phyloP scores from a whole-genome alignment of 1,140 invertebrate genomes.

The Drosophila suzukii region DNA sequence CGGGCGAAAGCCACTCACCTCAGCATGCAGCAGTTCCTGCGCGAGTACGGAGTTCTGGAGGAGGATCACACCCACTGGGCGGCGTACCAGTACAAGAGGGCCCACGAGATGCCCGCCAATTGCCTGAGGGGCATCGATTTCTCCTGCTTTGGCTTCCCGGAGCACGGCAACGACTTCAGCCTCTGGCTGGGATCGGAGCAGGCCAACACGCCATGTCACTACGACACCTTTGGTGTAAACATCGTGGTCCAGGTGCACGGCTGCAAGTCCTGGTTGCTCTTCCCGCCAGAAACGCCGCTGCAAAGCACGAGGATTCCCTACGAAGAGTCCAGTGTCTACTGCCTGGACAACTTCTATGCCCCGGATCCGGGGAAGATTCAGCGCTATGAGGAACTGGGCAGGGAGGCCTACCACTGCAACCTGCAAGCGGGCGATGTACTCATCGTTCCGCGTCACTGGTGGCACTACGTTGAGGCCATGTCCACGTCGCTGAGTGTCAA shows the following conservation, averaged over 20 bases:
- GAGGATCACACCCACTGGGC: conserved; percentile 85
- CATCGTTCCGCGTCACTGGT: conserved; percentile 95
- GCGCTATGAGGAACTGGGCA: conserved; percentile 29
- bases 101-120: conserved; percentile 51
- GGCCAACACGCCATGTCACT: conserved; percentile 96
- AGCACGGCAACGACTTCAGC: conserved; percentile 90
- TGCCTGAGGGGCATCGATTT: conserved; percentile 70
- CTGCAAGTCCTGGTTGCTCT: conserved; percentile 97
- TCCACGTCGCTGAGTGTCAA: conserved; percentile 92
- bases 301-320: conserved; percentile 95
- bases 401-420: conserved; percentile 85
- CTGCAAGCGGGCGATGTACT: conserved; percentile 94
- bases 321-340: conserved; percentile 98
- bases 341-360: conserved; percentile 91
- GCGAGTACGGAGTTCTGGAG: conserved; percentile 72
- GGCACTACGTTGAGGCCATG: conserved; percentile 97
- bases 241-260: conserved; percentile 95
- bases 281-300: conserved; percentile 91
- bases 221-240: conserved; percentile 97
- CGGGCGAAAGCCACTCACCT: conserved; percentile 86
- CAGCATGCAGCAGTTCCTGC: conserved; percentile 87
- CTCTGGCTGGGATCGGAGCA: conserved; percentile 96
- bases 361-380: conserved; percentile 71
- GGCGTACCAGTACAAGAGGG: conserved; percentile 86
- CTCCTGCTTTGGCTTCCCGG: conserved; percentile 88